Base-by-base conservation (phyloP, 2,113 vertebrate species). In the Furnarius figulus region DNA sequence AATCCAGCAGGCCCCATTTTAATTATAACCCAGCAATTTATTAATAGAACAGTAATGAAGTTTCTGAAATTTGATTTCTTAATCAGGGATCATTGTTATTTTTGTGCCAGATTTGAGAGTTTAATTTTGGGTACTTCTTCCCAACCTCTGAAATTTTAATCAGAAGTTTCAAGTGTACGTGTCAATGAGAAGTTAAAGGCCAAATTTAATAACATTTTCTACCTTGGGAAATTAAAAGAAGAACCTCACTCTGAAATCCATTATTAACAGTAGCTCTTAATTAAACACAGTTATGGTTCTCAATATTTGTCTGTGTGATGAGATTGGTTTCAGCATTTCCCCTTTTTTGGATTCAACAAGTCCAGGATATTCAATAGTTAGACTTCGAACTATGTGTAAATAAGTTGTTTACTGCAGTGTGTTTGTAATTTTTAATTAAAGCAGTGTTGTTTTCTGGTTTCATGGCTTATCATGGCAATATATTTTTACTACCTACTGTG, bases 351-450 rank as follows among this genome's bases (percentile, higher is more conserved):
- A 92, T 81, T 97, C 86, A 94, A 93, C 83, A 96, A 95, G 74
- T 88, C 44, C 70, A 89, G 22, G 58, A 68, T 86, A 81, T 73
- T 78, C 66, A 83, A n/a, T 37, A 67, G 81, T 87, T 82, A 85
- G 84, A 47, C 76, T 96, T 86, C 40, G 70, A 80, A 88, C 90
- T 88, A 92, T 11, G 71, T 93, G 74, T 92, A 97, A 97, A 97
- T 95, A 98, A 98, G 97, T 98, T 97, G 98, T 98, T 98, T 98
- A 98, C 97, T 91, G 97, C 95, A 85, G 75, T 91, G 56, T 92
- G 96, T 97, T 97, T 98, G 97, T 98, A 97, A 97, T 98, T 98
- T 98, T 98, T 98, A 98, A 98, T 98, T 97, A 98, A 98, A 98
- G 90, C 83, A 94, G 85, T 68, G 68, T 96, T 96, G 91, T 97